Conservation (phyloP, 2,113 vertebrate genomes). For the Otis tarda region DNA sequence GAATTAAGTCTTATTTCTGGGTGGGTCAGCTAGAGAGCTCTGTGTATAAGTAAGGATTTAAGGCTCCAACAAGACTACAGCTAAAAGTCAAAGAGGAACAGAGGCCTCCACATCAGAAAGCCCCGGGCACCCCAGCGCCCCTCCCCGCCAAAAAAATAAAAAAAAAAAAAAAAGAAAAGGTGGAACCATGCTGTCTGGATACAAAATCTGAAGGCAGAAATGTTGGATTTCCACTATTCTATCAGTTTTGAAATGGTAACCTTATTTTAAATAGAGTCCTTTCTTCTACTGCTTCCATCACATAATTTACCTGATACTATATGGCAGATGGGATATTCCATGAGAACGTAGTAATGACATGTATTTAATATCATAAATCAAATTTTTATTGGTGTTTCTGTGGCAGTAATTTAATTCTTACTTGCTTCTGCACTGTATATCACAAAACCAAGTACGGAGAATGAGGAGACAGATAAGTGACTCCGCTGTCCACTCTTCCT, state of each 20-base stretch:
- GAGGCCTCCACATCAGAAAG: neutral
- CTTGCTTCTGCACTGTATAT: neutral
- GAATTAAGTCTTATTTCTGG: slow-evolving; percentile 50
- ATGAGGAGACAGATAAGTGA: neutral
- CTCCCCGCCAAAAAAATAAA: neutral
- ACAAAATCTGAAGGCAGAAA: neutral
- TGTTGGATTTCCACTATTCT: neutral
- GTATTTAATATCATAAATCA: neutral
- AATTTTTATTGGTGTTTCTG: neutral
- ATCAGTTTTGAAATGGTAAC: neutral
- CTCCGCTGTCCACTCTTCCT: neutral
- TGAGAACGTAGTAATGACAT: neutral
- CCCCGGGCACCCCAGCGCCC: neutral
- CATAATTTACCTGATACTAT: neutral
- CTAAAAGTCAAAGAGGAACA: neutral
- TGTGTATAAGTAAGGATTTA: neutral
- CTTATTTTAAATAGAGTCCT: neutral
- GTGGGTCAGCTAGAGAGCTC: neutral
- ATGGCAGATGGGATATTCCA: neutral
- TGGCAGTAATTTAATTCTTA: neutral
- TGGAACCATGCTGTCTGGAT: neutral
- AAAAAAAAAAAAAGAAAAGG: neutral
- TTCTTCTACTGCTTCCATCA: neutral
- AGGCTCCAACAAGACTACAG: neutral
- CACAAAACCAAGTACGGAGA: neutral